Conservation (phyloP, 2,113 vertebrate genomes). For the Nanger granti region DNA sequence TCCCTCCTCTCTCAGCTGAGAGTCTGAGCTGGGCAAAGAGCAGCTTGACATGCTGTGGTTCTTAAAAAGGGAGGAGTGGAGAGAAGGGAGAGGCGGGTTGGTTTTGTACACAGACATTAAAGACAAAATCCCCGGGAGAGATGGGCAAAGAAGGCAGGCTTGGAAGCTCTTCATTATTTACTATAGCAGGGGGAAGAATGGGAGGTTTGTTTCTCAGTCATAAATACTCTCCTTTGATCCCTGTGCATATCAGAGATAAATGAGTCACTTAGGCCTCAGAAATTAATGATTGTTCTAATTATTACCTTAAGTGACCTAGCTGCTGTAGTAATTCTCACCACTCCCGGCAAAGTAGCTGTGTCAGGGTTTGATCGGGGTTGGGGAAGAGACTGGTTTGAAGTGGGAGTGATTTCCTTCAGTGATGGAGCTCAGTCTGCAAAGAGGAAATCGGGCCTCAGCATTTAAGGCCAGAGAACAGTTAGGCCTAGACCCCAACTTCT, state of each 20-base stretch:
- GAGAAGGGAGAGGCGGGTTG: neutral
- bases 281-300: constrained; percentile 39
- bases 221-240: constrained; percentile 47
- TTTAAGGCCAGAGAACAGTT: neutral
- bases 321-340: neutral
- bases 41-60: neutral
- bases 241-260: constrained; percentile 37
- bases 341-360: neutral
- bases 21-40: neutral
- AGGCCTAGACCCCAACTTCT: neutral
- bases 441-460: neutral
- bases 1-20: fast-evolving
- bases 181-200: constrained; percentile 25
- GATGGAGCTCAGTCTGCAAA: neutral
- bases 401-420: neutral
- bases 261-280: constrained; percentile 38
- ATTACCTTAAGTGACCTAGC: constrained; percentile 30
- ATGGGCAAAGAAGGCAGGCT: neutral
- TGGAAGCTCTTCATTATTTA: constrained; percentile 31
- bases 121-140: neutral
- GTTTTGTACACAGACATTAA: neutral
- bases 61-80: neutral
- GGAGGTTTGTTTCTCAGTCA: constrained; percentile 39
- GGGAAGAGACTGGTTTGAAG: neutral
- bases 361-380: neutral